Base-by-base conservation (phyloP, 2,113 vertebrate species). In the Regulus satrapa region DNA sequence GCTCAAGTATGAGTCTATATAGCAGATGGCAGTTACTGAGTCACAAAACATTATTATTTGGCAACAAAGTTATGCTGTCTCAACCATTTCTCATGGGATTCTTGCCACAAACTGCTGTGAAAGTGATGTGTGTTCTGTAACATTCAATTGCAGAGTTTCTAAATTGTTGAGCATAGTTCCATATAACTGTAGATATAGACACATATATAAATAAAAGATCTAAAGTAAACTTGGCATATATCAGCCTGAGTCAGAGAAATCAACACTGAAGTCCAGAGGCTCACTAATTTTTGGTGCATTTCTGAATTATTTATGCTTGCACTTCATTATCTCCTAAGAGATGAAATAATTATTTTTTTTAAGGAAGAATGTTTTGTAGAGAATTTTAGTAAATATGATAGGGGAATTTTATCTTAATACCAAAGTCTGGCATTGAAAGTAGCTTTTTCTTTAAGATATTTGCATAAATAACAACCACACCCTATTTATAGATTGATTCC, bases 21-120 rank as follows among this genome's bases (percentile, higher is more conserved):
- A 92, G 88, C 96, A 97, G 96, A 97, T 94, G 94, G 96, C 85
- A 96, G 34, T 82, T 95, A 97, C 93, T 93, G 81, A 98, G 79
- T 96, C 97, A 97, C 93, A 92, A 66, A 97, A 92, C 73, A 87
- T 94, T 92, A 92, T 78, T 95, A 95, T 94, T 92, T 97, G 94
- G 96, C 96, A 97, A 86, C 45, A 87, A 75, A 71, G 59, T 90
- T 95, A 38, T 8, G 38, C 72, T 85, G 80, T 58, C 59, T 92
- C 69, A 89, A 88, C 26, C 14, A 28, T 93, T 97, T 95, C 95
- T 95, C 89, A 63, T 66, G 88, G 72, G 91, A 97, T 91, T 92
- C 95, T 92, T 82, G 87, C 88, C 79, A 45, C 87, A 92, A 86
- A 95, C 54, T 95, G 92, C 87, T 93, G 83, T 45, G 59, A 79